Evolutionary conservation across 2,113 vertebrate genomes (phyloP), one percentile per base, ranked within the genome.

Genomic region (Trichomycterus rosablanca): DNA sequence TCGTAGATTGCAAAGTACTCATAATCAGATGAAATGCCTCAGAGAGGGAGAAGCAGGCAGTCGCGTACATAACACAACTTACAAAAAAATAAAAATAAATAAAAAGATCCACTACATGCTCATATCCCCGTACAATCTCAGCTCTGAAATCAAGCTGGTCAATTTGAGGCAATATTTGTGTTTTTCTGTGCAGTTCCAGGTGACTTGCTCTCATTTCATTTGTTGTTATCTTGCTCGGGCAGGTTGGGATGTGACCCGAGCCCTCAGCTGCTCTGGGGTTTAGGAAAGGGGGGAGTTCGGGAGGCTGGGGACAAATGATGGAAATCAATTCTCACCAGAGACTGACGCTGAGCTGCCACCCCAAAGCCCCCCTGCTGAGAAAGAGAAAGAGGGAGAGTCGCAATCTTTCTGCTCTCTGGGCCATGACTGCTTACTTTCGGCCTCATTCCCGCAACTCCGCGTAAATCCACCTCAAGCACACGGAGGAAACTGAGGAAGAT

Each of bases 11-110:
- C 82, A 79, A 89, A 88, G 83, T 82, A 80, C 83, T 89, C 85
- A 85, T 87, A 86, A 89, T 86, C 87, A 86, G 85, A 81, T 81
- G 82, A 86, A 84, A 86, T 86, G 86, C 87, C 88, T 89, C 72
- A 55, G 86, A 92, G 86, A 77, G 86, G 66, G 70, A 81, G 40
- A 58, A 30, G 18, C 42, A 57, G 59, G 56, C 35, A 43, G 19
- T 45, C 42, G 53, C 16, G 54, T 44, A 61, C 40, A 65, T 40
- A 43, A 14, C 12, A 51, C 45, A 35, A 24, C 34, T 32, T 26
- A 35, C 16, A 37, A 19, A 42, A 50, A 40, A 26, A 61, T 51
- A 59, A 30, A 40, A n/a, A 40, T 5, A n/a, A 40, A 40, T 40
- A 40, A 40, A 40, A 40, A 40, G 11, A 11, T 11, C 18, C 43